These are phyloP conservation scores for Perca fluviatilis DNA, from an alignment of 2,113 vertebrate species.

Conservation along the genomic window DNA sequence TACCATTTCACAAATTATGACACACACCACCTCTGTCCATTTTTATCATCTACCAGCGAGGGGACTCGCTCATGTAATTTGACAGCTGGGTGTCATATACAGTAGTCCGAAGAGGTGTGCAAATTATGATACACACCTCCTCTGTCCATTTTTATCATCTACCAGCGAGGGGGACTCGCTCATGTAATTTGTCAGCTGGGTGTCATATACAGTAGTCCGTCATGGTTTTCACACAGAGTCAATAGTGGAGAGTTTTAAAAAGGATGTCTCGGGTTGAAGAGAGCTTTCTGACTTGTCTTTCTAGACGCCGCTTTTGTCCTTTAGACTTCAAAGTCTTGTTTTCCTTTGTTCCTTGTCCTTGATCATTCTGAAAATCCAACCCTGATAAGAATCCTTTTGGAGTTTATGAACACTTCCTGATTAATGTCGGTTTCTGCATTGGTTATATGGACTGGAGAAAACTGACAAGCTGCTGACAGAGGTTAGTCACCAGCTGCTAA, in stretches of 20 bases:
- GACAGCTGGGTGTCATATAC: constrained; percentile 61
- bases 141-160: constrained; percentile 43
- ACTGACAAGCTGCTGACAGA: not conserved
- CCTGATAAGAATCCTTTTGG: not conserved
- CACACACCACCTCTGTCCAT: constrained; percentile 36
- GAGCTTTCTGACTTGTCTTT: not conserved
- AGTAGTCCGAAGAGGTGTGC: not conserved
- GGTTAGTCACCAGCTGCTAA: not conserved
- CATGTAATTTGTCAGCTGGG: constrained; percentile 62
- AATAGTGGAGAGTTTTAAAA: not conserved
- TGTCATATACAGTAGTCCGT: constrained; percentile 40
- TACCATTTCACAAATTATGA: constrained; percentile 31
- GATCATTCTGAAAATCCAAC: constrained; percentile 2
- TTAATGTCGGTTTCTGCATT: not conserved
- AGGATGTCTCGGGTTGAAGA: not conserved
- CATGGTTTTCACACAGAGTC: constrained; percentile 1
- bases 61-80: constrained; percentile 50
- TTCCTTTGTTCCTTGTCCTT: not conserved
- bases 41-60: constrained; percentile 40
- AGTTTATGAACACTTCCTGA: no score
- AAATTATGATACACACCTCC: constrained; percentile 41
- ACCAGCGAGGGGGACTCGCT: constrained; percentile 17
- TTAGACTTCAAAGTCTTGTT: not conserved
- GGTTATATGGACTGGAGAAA: not conserved
- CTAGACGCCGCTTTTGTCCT: not conserved